A percentile compares a stretch with the other conserved stretches of the same genome.
These are phyloP conservation scores for Sylvia borin DNA, from an alignment of 2,797 vertebrate genomes.

Conservation along the genomic window DNA sequence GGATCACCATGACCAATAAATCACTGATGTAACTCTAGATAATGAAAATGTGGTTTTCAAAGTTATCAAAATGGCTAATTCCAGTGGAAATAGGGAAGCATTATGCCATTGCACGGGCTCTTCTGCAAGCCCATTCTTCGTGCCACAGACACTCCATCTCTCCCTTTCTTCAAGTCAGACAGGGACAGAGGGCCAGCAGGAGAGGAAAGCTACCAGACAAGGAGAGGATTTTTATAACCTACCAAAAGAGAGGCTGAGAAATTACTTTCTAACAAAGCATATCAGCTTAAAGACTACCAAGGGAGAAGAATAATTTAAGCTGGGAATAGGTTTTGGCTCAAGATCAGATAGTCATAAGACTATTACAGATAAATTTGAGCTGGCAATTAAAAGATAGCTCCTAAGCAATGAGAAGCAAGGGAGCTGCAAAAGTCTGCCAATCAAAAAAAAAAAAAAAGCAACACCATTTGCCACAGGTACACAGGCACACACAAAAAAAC, in stretches of 20 bases:
- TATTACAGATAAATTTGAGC: slow-evolving; percentile 10
- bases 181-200: not conserved
- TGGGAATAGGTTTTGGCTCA: not conserved
- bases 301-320: not conserved
- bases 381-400: not conserved
- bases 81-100: not conserved
- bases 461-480: not conserved
- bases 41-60: not conserved
- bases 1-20: not conserved
- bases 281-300: not conserved
- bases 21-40: not conserved
- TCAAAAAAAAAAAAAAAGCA: not conserved
- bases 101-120: too few relatives aligned
- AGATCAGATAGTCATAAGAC: not conserved
- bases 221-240: not conserved
- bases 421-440: not conserved
- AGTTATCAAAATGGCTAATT: not conserved
- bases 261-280: not conserved
- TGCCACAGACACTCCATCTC: fast-evolving
- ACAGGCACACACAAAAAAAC: not conserved
- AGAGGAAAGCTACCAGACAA: not conserved
- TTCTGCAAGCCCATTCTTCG: not conserved
- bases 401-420: not conserved
- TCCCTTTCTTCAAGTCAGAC: fast-evolving
- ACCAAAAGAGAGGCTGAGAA: not conserved